Conservation (phyloP, 2,888 invertebrate species). For the Lysandra coridon region DNA sequence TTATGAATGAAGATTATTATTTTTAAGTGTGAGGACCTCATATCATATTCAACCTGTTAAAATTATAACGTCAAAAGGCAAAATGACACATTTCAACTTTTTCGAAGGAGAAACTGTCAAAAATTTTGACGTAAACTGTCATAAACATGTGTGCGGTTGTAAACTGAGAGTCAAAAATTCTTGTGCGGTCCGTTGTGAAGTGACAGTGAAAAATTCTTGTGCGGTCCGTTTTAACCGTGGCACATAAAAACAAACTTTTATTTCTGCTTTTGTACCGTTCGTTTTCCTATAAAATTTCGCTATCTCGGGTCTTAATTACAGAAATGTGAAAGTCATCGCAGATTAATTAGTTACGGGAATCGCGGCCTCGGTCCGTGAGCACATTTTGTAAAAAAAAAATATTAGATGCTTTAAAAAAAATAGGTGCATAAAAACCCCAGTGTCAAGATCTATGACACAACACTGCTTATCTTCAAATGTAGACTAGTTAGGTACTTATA, state of each 20-base stretch:
- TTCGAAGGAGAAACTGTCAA: neutral
- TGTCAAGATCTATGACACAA: no score
- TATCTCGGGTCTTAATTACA: conserved; percentile 5
- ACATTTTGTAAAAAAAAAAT: neutral
- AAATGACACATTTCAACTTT: neutral
- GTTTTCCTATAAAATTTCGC: conserved; percentile 12
- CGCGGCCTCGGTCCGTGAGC: neutral
- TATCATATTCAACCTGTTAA: neutral
- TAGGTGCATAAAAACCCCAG: no score
- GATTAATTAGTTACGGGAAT: conserved; percentile 7
- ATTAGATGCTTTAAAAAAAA: neutral
- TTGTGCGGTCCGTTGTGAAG: neutral
- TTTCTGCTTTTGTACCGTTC: neutral
- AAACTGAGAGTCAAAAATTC: neutral
- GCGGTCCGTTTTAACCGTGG: neutral
- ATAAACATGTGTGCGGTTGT: neutral
- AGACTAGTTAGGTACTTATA: no score
- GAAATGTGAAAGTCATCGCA: conserved; percentile 18
- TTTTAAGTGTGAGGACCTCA: no score
- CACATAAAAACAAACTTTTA: conserved; percentile 13
- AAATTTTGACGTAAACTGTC: neutral
- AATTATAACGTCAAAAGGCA: neutral
- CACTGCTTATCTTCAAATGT: no score
- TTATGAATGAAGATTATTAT: no score
- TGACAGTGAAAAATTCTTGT: neutral